Conservation (phyloP, 1,140 invertebrate genomes). For the Parasteatoda tepidariorum region DNA sequence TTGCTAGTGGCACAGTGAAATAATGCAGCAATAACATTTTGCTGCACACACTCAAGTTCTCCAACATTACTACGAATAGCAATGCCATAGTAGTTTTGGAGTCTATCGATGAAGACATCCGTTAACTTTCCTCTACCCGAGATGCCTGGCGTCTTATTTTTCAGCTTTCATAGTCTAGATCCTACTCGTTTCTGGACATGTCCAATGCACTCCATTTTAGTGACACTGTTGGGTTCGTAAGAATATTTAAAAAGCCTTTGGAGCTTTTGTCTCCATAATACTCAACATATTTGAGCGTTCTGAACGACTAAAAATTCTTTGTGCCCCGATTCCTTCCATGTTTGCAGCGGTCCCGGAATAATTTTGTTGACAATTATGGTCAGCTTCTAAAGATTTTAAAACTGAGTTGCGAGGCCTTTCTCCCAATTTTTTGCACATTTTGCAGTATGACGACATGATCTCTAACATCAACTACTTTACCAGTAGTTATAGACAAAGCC, state of each 20-base stretch:
- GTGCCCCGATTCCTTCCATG: too few species aligned
- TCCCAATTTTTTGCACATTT: too few species aligned
- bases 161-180: not conserved
- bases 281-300: too few species aligned
- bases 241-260: not conserved
- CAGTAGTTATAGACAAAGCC: too few species aligned
- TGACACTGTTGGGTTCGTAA: not conserved
- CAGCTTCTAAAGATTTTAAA: too few species aligned
- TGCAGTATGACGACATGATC: too few species aligned
- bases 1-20: conserved; percentile 1
- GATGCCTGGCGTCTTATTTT: not conserved
- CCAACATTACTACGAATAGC: not conserved
- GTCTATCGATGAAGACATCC: not conserved
- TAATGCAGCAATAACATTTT: not conserved
- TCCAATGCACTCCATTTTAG: not conserved
- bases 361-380: too few species aligned
- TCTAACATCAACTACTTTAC: too few species aligned
- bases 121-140: not conserved
- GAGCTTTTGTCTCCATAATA: not conserved
- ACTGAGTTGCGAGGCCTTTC: too few species aligned
- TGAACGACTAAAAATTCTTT: too few species aligned
- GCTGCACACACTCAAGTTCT: not conserved
- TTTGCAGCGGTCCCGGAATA: too few species aligned
- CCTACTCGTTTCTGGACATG: conserved; percentile 17
- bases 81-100: conserved; percentile 14